Evolutionary conservation across 2,797 vertebrate genomes (phyloP).

Genomic region (Leptatherina wallacei): DNA sequence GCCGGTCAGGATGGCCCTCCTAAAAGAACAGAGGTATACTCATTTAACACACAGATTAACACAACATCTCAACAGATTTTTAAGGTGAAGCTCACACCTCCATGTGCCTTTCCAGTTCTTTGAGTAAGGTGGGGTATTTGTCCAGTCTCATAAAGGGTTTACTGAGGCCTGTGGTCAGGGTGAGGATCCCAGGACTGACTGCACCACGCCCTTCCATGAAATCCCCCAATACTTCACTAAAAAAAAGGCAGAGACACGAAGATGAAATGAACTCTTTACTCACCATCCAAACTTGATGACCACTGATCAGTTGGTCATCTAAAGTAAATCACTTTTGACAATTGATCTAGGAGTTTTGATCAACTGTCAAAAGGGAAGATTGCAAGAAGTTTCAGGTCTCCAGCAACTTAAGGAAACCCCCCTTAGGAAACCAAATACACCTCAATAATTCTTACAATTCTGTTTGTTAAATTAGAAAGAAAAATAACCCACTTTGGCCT

Average conservation of each 20-base stretch:
- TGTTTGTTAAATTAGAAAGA: too few relatives aligned
- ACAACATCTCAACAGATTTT: not conserved
- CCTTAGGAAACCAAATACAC: not conserved
- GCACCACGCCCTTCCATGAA: conserved; percentile 97
- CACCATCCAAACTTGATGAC: not conserved
- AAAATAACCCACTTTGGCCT: too few relatives aligned
- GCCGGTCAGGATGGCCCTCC: conserved; percentile 92
- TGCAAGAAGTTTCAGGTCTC: not conserved
- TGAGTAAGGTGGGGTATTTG: conserved; percentile 96
- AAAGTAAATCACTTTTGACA: not conserved
- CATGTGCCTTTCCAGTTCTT: conserved; percentile 98
- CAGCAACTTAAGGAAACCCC: too few relatives aligned
- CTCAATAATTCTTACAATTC: not conserved
- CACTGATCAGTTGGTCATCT: not conserved
- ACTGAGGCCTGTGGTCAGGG: conserved; percentile 96
- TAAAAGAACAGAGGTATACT: conserved; percentile 58
- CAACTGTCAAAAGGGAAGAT: not conserved
- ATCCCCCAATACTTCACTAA: conserved; percentile 93
- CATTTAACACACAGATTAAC: not conserved
- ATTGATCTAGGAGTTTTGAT: not conserved
- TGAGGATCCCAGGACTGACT: conserved; percentile 92
- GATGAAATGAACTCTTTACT: not conserved
- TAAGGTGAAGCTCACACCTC: conserved; percentile 83
- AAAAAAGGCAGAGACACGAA: conserved; percentile 26
- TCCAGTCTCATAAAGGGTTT: conserved; percentile 98